Conservation (phyloP, 2,797 vertebrate species). For the Pelobates cultripes region DNA sequence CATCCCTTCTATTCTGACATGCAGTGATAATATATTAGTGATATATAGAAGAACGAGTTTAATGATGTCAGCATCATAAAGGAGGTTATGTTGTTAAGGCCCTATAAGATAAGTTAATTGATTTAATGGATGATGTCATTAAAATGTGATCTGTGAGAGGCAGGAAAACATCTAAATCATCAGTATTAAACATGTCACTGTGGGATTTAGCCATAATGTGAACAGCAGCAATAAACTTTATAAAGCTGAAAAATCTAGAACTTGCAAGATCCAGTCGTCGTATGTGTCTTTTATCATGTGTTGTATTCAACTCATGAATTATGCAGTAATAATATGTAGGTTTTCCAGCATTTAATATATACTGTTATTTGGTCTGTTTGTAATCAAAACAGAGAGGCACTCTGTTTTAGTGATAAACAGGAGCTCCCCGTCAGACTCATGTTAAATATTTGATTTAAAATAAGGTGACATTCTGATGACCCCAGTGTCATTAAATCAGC, state of each 20-base stretch:
- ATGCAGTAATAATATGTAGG: no score
- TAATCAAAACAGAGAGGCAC: no score
- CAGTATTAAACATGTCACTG: constrained; percentile 6
- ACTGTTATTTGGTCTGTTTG: no score
- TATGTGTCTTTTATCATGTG: not conserved
- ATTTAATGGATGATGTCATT: constrained; percentile 24
- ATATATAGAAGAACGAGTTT: constrained; percentile 3
- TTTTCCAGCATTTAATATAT: no score
- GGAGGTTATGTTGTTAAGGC: constrained; percentile 3
- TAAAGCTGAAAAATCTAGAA: not conserved
- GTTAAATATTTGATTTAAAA: no score
- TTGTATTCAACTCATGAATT: no score
- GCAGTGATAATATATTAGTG: not conserved
- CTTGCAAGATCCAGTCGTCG: not conserved
- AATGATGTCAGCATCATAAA: constrained; percentile 24
- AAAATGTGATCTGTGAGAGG: not conserved
- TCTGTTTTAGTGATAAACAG: no score
- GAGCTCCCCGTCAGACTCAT: no score
- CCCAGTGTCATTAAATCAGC: no score
- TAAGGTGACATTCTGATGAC: no score
- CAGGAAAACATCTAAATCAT: constrained; percentile 1
- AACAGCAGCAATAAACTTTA: not conserved
- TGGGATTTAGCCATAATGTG: not conserved
- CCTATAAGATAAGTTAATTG: constrained; percentile 9
- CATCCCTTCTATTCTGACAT: not conserved